Evolutionary conservation across 2,888 invertebrate species (phyloP).

Genomic region (Resseliella maxima): DNA sequence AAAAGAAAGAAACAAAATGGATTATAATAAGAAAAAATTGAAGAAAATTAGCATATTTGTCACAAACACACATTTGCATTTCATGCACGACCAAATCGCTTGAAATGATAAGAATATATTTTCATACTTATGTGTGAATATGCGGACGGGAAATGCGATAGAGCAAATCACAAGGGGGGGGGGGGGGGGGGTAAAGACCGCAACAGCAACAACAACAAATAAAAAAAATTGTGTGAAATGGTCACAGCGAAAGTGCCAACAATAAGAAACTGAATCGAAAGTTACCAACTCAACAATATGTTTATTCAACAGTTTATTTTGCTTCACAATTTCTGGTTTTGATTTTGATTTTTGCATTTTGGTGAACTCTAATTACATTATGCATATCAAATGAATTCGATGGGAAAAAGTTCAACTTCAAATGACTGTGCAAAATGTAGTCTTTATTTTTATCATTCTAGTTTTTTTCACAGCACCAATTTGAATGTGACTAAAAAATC

Average conservation of each 20-base stretch:
- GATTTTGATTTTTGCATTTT: background rate
- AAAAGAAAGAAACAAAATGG: background rate
- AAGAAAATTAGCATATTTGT: background rate
- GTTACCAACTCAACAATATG: background rate
- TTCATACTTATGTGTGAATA: no score
- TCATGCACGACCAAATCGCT: background rate
- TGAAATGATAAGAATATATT: background rate
- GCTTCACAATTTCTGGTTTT: background rate
- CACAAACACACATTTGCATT: background rate
- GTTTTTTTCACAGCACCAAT: no score
- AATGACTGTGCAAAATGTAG: background rate
- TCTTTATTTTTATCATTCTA: no score
- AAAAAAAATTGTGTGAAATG: background rate
- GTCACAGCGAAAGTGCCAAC: background rate
- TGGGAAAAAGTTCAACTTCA: background rate
- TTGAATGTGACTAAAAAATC: no score
- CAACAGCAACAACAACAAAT: background rate
- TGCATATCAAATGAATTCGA: background rate
- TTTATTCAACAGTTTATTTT: background rate
- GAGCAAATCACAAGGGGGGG: no score
- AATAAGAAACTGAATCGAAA: background rate
- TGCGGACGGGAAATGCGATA: no score
- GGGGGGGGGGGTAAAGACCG: background rate
- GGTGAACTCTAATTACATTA: slow-evolving; percentile 8
- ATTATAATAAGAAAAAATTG: background rate